Evolutionary conservation across 1,140 invertebrate genomes (phyloP), one percentile per base, ranked within the genome.

Genomic region (Coelopa frigida): DNA sequence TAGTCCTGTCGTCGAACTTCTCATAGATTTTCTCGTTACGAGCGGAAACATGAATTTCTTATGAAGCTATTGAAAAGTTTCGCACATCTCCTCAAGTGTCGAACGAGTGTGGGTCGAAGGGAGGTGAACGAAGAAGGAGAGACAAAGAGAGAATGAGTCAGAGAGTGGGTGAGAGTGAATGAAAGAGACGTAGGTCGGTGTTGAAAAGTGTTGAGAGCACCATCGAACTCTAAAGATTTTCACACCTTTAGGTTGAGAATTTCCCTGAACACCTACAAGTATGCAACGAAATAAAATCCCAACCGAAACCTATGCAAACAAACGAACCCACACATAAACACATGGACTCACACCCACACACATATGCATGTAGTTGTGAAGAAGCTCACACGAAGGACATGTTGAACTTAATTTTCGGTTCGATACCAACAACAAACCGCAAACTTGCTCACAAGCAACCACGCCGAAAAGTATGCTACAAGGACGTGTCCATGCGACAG

Each of bases 361-460:
- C 15, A 33, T 18, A 20, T 11, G 26, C 27, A 27, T 46, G 35
- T 10, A n/a, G 11, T 5, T 38, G 32, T 23, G 14, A 17, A 32
- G 5, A 6, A 5, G 12, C 39, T n/a, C 7, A 18, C 24, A 29
- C n/a, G 27, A 1, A 27, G 4, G 40, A 62, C 64, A 65, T 60
- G 61, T 62, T 65, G 65, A 65, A 65, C 61, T 65, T 65, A 65
- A 65, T 65, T 65, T 65, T 65, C 60, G 61, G 61, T 65, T 65
- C 61, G 65, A 65, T 65, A 65, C 54, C 59, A 49, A 63, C 58
- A 57, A 62, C 62, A 63, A 63, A 58, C 58, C 60, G 52, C 60
- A 63, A 56, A 54, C 41, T 21, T 10, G 23, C 14, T 21, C 41
- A 43, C 41, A 43, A 18, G 33, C 5, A 24, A n/a, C 18, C 18